Evolutionary conservation across 2,797 vertebrate species (phyloP).

Genomic region (Adelosebastes latens): DNA sequence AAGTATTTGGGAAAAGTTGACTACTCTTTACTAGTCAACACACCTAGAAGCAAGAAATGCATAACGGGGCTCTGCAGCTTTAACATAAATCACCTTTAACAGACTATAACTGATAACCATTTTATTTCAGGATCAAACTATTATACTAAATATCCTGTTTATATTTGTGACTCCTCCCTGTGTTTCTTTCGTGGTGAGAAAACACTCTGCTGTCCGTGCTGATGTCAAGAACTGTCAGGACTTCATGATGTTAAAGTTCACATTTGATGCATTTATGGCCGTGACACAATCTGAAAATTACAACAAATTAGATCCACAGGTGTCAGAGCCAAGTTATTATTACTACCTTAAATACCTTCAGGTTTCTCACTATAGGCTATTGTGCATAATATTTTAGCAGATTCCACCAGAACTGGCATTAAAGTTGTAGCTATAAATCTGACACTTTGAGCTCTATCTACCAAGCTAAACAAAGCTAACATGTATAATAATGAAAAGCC

Average conservation of each 20-base stretch:
- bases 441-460: constrained; percentile 1
- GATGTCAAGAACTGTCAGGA: background rate
- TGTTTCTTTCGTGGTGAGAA: background rate
- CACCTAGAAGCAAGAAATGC: background rate
- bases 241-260: background rate
- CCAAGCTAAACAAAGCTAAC: constrained; percentile 23
- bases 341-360: background rate
- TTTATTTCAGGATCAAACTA: background rate
- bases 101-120: background rate
- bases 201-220: no score
- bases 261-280: background rate
- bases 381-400: background rate
- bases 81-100: background rate
- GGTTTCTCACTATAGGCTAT: background rate
- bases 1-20: background rate
- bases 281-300: background rate
- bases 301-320: background rate
- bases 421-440: background rate
- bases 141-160: background rate
- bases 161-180: background rate
- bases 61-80: background rate
- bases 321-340: background rate
- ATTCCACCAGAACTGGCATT: background rate
- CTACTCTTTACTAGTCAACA: background rate
- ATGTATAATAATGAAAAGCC: constrained; percentile 17